Base-by-base conservation (phyloP, 2,888 invertebrate species). In the Epirrhoe tristata region DNA sequence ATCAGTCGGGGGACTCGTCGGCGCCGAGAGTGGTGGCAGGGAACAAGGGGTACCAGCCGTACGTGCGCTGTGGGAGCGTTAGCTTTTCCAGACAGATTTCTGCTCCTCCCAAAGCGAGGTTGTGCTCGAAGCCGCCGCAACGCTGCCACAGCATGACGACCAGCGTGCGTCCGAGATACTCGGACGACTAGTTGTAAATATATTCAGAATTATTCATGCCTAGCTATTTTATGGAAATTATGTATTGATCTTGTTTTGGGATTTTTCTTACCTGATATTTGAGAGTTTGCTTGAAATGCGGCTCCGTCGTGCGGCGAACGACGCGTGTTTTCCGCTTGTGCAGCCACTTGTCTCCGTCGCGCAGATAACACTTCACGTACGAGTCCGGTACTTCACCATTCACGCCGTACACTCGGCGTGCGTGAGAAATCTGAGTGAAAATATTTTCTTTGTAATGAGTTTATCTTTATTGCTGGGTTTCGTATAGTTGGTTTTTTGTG, bases 61-160 rank as follows among this genome's bases (percentile, higher is more conserved):
- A 96, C 53, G 97, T 97, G 77, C 97, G 95, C 84, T 96, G 96
- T 34, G 97, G 96, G 71, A 98, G 94, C 55, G 96, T 95, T 66
- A 98, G 93, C 80, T 96, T 95, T 87, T 98, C 97, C 72, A 98
- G 94, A 73, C 96, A 95, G 73, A 98, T 96, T 89, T 98, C 97
- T 0, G 96, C 97, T 54, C 98, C 98, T 10, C 98, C 98, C 51
- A 98, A 92, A 52, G 94, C 93, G 52, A 93, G 85, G 84, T 98
- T 98, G 87, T 97, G 97, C 82, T 97, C 97, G 87, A 97, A 97
- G 3, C 97, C 97, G 67, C 97, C 96, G 84, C 97, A 97, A 68
- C 97, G 95, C 83, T 98, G 98, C 98, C 98, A 98, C 57, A 98
- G 95, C 97, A 98, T 98, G 61, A 98, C 97, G 74, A 98, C 96